These are phyloP conservation scores for Lysandra coridon DNA, from an alignment of 2,888 invertebrate genomes.

Conservation along the genomic window DNA sequence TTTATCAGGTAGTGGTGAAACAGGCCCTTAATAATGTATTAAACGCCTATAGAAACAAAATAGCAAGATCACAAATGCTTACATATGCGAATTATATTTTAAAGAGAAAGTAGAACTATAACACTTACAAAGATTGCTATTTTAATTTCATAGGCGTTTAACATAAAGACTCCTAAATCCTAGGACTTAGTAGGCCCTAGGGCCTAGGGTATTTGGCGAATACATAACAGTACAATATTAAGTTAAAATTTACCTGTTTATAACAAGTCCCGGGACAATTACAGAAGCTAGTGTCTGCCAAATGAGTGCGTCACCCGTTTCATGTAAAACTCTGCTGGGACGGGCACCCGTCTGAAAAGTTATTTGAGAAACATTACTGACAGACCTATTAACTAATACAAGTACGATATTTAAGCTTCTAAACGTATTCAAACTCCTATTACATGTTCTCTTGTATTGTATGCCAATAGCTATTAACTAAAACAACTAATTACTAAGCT, in stretches of 20 bases:
- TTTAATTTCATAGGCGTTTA: background rate
- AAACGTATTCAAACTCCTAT: no score
- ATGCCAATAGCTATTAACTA: no score
- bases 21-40: no score
- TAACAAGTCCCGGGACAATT: conserved; percentile 92
- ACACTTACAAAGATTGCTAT: background rate
- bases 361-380: background rate
- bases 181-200: no score
- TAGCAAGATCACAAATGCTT: background rate
- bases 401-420: no score
- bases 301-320: conserved; percentile 89
- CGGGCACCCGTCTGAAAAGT: conserved; percentile 59
- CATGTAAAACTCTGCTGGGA: conserved; percentile 56
- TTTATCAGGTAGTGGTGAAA: no score
- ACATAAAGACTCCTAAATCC: no score
- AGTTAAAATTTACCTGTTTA: conserved; percentile 83
- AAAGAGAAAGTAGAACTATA: background rate
- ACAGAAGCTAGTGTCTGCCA: conserved; percentile 98
- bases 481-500: no score
- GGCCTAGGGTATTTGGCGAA: no score
- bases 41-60: background rate
- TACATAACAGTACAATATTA: no score
- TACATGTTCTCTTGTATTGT: no score
- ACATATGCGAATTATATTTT: background rate
- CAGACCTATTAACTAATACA: no score